Conservation (phyloP, 2,797 vertebrate species). For the Phataginus tetradactyla region DNA sequence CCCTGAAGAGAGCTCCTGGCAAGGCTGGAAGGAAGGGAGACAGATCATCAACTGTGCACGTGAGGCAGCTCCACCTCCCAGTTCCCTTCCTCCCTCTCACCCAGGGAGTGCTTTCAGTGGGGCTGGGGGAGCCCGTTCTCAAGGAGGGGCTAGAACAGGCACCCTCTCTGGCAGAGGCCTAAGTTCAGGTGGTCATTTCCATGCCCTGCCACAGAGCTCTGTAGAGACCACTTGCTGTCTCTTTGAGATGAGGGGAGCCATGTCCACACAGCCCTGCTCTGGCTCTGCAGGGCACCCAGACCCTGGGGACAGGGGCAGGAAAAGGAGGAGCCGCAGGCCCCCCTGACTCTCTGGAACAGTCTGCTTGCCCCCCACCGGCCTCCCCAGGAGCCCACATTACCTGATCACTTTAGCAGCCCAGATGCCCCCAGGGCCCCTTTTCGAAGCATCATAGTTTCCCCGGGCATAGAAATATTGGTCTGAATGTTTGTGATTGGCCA, state of each 20-base stretch:
- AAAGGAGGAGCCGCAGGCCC: fast-evolving
- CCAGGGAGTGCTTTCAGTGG: not conserved
- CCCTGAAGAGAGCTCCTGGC: conserved; percentile 68
- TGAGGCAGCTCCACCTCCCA: no score
- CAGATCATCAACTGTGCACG: not conserved
- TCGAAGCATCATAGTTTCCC: conserved; percentile 48
- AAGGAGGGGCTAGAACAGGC: not conserved
- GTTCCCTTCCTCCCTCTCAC: no score
- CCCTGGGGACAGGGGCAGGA: not conserved
- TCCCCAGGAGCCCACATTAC: not conserved
- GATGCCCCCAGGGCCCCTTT: not conserved
- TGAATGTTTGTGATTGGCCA: not conserved
- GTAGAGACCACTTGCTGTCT: not conserved
- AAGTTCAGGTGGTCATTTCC: no score
- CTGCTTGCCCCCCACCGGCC: fast-evolving
- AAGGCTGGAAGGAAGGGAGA: conserved; percentile 72
- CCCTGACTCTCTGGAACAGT: not conserved
- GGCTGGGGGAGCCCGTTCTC: not conserved
- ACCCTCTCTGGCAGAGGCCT: not conserved
- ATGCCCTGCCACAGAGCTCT: not conserved
- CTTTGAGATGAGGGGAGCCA: not conserved
- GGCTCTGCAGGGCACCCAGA: not conserved
- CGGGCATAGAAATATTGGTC: conserved; percentile 55
- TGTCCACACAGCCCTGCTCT: not conserved
- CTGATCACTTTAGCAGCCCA: conserved; percentile 52